Percentiles rank a stretch among this genome's conserved stretches.
These are phyloP conservation scores for Luperina nickerlii DNA, from an alignment of 2,888 invertebrate species.

Conservation along the genomic window DNA sequence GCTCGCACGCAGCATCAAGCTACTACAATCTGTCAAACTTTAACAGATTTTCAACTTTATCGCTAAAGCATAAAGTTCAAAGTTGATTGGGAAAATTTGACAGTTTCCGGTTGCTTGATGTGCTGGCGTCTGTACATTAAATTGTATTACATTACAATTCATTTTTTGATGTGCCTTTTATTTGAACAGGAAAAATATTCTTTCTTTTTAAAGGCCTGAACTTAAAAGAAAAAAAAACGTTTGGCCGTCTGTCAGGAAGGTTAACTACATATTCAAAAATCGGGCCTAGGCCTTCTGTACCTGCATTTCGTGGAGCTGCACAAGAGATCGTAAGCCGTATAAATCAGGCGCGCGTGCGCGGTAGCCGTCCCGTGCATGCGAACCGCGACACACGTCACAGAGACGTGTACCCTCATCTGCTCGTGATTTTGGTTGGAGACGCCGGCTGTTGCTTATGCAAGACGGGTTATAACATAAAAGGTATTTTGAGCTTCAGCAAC, in stretches of 20 bases:
- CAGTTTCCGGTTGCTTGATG: too few species aligned
- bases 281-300: not conserved
- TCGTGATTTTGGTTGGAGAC: constrained; percentile 50
- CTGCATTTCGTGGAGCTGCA: not conserved
- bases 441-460: not conserved
- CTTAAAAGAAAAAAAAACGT: not conserved
- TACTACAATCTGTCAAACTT: too few species aligned
- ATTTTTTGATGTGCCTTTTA: not conserved
- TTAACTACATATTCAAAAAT: not conserved
- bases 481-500: not conserved
- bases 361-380: constrained; percentile 64
- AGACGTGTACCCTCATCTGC: constrained; percentile 50
- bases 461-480: not conserved
- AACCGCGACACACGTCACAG: constrained; percentile 57
- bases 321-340: not conserved
- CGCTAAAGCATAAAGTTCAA: too few species aligned
- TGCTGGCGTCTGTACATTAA: too few species aligned
- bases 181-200: not conserved
- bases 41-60: too few species aligned
- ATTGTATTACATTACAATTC: too few species aligned
- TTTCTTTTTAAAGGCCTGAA: not conserved
- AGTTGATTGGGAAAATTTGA: too few species aligned
- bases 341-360: constrained; percentile 72
- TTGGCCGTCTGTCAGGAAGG: not conserved
- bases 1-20: too few species aligned